Conservation (phyloP, 2,888 invertebrate genomes). For the Tineola bisselliella region DNA sequence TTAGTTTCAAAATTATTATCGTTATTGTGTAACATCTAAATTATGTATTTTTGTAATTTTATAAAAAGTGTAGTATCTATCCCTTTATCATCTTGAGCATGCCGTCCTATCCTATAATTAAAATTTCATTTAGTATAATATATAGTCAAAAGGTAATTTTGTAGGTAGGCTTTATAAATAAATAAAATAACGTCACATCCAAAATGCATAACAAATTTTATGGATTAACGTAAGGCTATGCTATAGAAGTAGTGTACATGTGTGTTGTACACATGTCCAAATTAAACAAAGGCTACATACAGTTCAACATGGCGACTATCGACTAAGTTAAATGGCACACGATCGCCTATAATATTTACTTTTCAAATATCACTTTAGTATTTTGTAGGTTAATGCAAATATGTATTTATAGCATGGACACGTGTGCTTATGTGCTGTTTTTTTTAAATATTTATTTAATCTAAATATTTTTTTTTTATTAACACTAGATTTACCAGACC, state of each 20-base stretch:
- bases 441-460: too few species aligned
- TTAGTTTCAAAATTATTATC: too few species aligned
- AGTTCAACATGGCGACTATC: constrained; percentile 1
- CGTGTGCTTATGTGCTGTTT: background rate
- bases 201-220: background rate
- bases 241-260: background rate
- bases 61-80: too few species aligned
- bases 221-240: background rate
- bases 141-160: too few species aligned
- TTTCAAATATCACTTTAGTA: background rate
- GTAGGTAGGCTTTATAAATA: too few species aligned
- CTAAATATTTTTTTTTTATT: too few species aligned
- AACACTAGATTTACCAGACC: too few species aligned
- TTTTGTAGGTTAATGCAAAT: background rate
- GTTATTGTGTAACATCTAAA: too few species aligned
- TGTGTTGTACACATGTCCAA: constrained; percentile 3
- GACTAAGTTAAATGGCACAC: background rate
- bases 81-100: too few species aligned
- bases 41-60: too few species aligned
- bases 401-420: background rate
- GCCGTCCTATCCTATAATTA: too few species aligned
- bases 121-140: too few species aligned
- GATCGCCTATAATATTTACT: background rate
- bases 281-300: constrained; percentile 5
- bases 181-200: background rate